Evolutionary conservation across 2,797 vertebrate species (phyloP).

Genomic region (Alauda arvensis): DNA sequence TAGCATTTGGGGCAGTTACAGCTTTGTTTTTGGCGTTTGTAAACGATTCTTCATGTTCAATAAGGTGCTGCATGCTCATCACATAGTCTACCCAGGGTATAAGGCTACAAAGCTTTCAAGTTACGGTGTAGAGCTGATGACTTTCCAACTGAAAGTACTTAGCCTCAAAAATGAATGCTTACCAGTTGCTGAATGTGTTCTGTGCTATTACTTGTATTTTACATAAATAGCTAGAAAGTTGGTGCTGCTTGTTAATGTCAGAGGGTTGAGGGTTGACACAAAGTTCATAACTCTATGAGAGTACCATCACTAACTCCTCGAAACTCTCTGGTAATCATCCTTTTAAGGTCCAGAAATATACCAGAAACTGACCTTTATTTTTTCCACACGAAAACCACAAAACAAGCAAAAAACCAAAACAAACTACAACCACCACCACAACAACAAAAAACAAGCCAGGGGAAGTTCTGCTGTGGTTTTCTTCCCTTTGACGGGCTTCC

Average conservation of each 20-base stretch:
- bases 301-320: not conserved
- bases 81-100: not conserved
- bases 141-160: not conserved
- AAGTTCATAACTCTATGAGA: not conserved
- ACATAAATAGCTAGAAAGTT: not conserved
- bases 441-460: not conserved
- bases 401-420: not conserved
- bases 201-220: not conserved
- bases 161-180: not conserved
- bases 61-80: not conserved
- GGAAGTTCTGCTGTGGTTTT: slow-evolving; percentile 5
- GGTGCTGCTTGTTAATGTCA: not conserved
- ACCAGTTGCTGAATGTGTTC: not conserved
- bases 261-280: not conserved
- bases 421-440: not conserved
- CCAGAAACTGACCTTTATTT: not conserved
- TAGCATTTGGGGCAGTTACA: not conserved
- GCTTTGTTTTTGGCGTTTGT: not conserved
- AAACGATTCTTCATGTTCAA: not conserved
- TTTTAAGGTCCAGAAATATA: not conserved
- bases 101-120: not conserved
- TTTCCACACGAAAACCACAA: not conserved
- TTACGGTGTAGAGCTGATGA: not conserved
- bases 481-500: not conserved
- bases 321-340: not conserved